Base-by-base conservation (phyloP, 2,113 vertebrate species). In the Rhipidura dahli region DNA sequence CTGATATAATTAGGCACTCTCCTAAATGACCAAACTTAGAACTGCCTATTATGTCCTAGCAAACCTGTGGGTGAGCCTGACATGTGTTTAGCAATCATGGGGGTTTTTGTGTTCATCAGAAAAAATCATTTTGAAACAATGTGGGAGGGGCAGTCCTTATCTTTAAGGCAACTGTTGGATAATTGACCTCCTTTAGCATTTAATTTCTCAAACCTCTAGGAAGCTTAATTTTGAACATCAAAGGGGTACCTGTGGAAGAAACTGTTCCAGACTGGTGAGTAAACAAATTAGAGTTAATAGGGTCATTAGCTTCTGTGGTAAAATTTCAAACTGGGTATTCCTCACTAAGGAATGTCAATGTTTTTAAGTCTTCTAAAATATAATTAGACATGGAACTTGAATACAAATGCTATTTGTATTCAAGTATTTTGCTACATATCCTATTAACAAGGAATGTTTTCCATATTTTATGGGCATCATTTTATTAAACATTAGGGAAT, bases 251-350 rank as follows among this genome's bases (percentile, higher is more conserved):
- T 98, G 97, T 97, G 95, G 97, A 98, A 98, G 96, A 96, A 95
- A 94, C 78, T 83, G 97, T 98, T 98, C 98, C 98, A 98, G 97
- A 97, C 97, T 97, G 90, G 96, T 98, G 97, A 98, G 97, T 98
- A 98, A 98, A 98, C 97, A 98, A 97, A 98, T 98, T 97, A 97
- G 96, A 97, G 97, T 97, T 98, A 98, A 98, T 94, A 96, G 97
- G 97, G 97, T 97, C 98, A 95, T 98, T 98, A 98, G 97, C 96
- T 97, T 97, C 97, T 95, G 95, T 96, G 90, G 94, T 97, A 96
- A 98, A 98, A 98, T 95, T 96, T 97, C 96, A 96, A 95, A 96
- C 94, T 93, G 89, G 76, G 82, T 98, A 97, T 97, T 97, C 89
- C 87, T 98, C 92, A 94, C 88, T 81, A 93, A 96, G 69, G 37